A percentile compares a stretch with the other conserved stretches of the same genome.
phyloP scores from a whole-genome alignment of 2,888 invertebrate species.

The Steinernema scapterisci region DNA sequence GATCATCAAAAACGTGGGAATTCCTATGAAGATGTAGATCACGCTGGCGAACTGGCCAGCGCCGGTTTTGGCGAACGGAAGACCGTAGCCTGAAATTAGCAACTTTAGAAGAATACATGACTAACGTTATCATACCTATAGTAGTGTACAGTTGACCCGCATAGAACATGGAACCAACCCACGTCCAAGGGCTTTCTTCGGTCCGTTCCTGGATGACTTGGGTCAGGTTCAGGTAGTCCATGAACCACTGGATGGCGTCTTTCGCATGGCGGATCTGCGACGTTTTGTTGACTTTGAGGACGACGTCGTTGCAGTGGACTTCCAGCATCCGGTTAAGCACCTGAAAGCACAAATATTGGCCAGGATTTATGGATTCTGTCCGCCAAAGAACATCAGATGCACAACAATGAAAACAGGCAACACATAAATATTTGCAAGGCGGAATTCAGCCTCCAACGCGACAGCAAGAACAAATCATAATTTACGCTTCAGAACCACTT shows the following conservation, averaged over 20 bases:
- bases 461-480: no score
- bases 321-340: constrained; percentile 58
- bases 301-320: constrained; percentile 51
- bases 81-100: constrained; percentile 61
- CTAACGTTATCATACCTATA: constrained; percentile 49
- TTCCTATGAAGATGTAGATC: constrained; percentile 63
- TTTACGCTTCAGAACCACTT: no score
- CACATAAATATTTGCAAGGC: no score
- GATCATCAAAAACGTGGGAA: constrained; percentile 64
- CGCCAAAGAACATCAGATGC: no score
- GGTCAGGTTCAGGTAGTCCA: constrained; percentile 63
- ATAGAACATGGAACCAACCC: constrained; percentile 63
- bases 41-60: constrained; percentile 58
- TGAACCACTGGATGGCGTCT: constrained; percentile 63
- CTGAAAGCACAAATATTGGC: constrained; percentile 38
- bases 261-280: constrained; percentile 54
- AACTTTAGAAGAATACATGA: constrained; percentile 23
- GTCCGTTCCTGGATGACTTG: constrained; percentile 56
- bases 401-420: no score
- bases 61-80: constrained; percentile 56
- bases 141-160: constrained; percentile 66
- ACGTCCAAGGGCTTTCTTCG: constrained; percentile 58
- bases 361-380: no score
- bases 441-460: no score
- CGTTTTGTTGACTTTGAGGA: constrained; percentile 30